A percentile compares a stretch with the other conserved stretches of the same genome.
phyloP scores from a whole-genome alignment of 2,888 invertebrate genomes.

The Cataglyphis altisquamis region DNA sequence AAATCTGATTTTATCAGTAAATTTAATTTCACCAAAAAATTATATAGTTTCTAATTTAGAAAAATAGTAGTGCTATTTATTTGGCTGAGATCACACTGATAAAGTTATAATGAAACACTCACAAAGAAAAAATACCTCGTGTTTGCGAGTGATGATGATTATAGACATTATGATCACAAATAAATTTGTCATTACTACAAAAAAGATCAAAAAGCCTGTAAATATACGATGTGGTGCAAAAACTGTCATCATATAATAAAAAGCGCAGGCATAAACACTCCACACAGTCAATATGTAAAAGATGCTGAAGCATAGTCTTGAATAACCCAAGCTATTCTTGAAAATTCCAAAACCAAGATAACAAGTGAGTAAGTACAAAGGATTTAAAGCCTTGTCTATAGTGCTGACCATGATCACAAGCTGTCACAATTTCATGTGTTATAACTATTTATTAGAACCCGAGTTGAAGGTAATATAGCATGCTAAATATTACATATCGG shows the following conservation, averaged over 20 bases:
- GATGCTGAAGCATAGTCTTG: not conserved
- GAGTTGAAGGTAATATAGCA: not conserved
- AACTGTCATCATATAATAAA: not conserved
- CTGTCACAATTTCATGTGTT: not conserved
- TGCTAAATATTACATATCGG: not conserved
- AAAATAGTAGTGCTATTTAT: not conserved
- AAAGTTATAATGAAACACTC: not conserved
- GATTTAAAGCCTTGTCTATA: not conserved
- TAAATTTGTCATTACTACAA: not conserved
- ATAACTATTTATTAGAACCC: constrained; percentile 2
- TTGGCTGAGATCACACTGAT: not conserved
- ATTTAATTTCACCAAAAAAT: not conserved
- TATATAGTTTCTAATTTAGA: not conserved
- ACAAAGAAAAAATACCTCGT: constrained; percentile 9
- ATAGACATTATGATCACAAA: not conserved
- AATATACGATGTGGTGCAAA: not conserved
- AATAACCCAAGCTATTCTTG: not conserved
- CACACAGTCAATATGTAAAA: constrained; percentile 5
- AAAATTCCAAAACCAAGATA: not conserved
- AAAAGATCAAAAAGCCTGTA: not conserved
- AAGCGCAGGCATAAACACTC: not conserved
- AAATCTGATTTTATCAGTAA: not conserved
- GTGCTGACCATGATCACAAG: not conserved
- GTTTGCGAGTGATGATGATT: not conserved
- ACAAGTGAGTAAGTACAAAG: not conserved